Evolutionary conservation across 2,888 invertebrate genomes (phyloP).

Genomic region (Leptura quadrifasciata): DNA sequence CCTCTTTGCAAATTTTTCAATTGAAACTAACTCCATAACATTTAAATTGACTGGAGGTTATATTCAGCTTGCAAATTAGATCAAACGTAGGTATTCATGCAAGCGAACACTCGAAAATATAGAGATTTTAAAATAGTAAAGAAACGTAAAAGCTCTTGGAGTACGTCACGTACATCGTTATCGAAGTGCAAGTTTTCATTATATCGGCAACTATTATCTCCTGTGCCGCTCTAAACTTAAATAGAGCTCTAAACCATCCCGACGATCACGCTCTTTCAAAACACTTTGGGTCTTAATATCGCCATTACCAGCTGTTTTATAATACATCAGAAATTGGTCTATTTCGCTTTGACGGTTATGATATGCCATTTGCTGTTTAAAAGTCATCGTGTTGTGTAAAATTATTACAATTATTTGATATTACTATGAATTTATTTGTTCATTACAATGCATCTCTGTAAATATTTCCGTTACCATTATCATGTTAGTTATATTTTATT

Average conservation of each 20-base stretch:
- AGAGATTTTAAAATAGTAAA: slow-evolving; percentile 28
- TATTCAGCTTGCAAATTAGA: slow-evolving; percentile 7
- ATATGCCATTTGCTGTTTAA: background rate
- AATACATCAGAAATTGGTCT: background rate
- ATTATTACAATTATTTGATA: background rate
- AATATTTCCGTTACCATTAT: too few species aligned
- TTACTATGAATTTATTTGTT: too few species aligned
- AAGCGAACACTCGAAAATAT: slow-evolving; percentile 10
- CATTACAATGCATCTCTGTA: too few species aligned
- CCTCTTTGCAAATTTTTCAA: background rate
- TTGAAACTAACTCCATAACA: background rate
- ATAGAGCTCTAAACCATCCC: slow-evolving; percentile 8
- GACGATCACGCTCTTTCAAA: slow-evolving; percentile 17
- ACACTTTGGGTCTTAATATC: slow-evolving; percentile 22
- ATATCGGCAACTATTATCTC: slow-evolving; percentile 42
- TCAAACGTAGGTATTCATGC: background rate
- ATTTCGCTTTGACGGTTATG: background rate
- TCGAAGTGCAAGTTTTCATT: slow-evolving; percentile 44
- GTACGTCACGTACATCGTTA: slow-evolving; percentile 40
- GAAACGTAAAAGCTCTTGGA: slow-evolving; percentile 26
- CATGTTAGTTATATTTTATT: too few species aligned
- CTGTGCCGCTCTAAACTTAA: slow-evolving; percentile 26
- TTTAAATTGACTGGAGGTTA: background rate
- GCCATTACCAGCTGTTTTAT: slow-evolving; percentile 31
- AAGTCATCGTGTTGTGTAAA: background rate